Base-by-base conservation (phyloP, 2,888 invertebrate genomes). In the Thyatira batis region DNA sequence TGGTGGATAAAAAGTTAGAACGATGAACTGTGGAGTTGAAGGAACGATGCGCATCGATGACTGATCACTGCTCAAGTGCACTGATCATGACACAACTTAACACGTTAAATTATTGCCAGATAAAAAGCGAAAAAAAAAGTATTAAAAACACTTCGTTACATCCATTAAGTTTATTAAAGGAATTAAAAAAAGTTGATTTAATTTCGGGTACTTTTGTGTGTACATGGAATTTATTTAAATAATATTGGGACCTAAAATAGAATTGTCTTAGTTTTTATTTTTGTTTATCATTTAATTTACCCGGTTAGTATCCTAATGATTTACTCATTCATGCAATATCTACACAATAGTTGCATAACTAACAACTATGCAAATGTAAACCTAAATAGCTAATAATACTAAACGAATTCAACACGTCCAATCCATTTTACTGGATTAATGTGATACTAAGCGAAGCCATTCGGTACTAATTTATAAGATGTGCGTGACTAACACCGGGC, bases 11-110 rank as follows among this genome's bases (percentile, higher is more conserved):
- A 84, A 83, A 80, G 78, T n/a, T 72, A 78, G 87, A 82, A 71
- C 88, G 82, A 81, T 85, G 89, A 87, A 87, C 89, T 71, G 67
- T 66, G 68, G 76, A 82, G 88, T 88, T 90, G 88, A 90, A 89
- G 77, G 89, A 85, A 89, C 92, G 89, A 86, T 75, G 65, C 89
- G 90, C 87, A 84, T 63, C 78, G 82, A 60, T 82, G 82, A 59
- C 60, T 82, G 80, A 83, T 83, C 74, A 74, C 67, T 69, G 65
- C 33, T 13, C 17, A 11, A 39, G 23, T 10, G 10, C 46, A 20
- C 9, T 27, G 17, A 45, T 27, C 46, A 48, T 28, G 46, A 23
- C 45, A 25, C 25, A 30, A 30, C 30, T 30, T 2, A 30, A 30
- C 13, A 3, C 2, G 2, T 33, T n/a, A n/a, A n/a, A n/a, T n/a